phyloP scores from a whole-genome alignment of 2,888 invertebrate genomes.

The Eristalinus sepulchralis region DNA sequence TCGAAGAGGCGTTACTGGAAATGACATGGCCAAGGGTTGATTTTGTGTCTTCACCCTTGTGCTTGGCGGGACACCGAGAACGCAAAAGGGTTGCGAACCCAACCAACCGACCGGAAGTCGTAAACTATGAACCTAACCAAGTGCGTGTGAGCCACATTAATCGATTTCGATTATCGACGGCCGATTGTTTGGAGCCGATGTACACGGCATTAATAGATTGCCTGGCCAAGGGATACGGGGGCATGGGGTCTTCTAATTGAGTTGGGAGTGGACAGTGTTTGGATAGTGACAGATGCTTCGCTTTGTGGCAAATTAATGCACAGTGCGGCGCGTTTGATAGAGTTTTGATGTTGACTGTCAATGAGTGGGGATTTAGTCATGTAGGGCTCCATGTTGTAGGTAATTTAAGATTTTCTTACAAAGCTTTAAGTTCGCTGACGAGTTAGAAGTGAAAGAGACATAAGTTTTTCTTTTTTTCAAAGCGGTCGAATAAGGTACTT shows the following conservation, averaged over 20 bases:
- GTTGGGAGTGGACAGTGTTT: background rate
- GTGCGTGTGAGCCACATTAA: conserved; percentile 58
- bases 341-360: background rate
- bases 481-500: no score
- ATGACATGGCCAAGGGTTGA: background rate
- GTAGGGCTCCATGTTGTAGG: no score
- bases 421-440: no score
- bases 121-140: conserved; percentile 53
- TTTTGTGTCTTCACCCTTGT: background rate
- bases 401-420: no score
- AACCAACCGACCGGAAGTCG: conserved; percentile 32
- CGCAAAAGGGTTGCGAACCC: background rate
- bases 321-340: background rate
- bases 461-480: no score
- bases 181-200: conserved; percentile 36
- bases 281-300: background rate
- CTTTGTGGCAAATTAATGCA: background rate
- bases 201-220: conserved; percentile 33
- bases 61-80: background rate
- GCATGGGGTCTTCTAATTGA: background rate
- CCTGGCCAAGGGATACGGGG: background rate
- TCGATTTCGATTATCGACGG: conserved; percentile 44
- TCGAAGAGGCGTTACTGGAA: background rate
- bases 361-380: no score
- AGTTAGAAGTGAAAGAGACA: no score